Conservation (phyloP, 2,797 vertebrate species). For the Protosalanx chinensis region DNA sequence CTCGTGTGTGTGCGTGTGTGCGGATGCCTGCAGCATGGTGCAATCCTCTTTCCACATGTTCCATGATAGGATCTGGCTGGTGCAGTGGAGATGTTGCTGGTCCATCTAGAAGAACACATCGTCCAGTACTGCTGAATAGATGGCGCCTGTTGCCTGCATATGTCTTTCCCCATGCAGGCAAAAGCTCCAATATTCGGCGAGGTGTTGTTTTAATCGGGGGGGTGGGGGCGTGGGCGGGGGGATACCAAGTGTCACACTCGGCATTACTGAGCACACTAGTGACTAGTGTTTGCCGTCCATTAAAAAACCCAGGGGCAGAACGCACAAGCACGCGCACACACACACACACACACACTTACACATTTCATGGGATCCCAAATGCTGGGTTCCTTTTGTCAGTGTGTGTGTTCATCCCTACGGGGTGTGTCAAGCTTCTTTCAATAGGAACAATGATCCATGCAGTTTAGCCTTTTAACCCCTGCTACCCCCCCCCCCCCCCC, state of each 20-base stretch:
- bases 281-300: background rate
- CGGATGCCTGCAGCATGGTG: background rate
- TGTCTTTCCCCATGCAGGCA: conserved; percentile 4
- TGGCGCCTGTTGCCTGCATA: conserved; percentile 12
- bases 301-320: background rate
- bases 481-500: conserved; percentile 36
- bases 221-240: background rate
- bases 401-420: conserved; percentile 60
- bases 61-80: conserved; percentile 45
- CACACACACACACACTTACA: background rate
- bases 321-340: background rate
- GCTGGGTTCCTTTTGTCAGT: conserved; percentile 59
- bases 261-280: conserved; percentile 10
- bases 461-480: conserved; percentile 78
- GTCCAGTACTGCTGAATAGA: background rate
- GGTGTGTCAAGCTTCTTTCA: conserved; percentile 66
- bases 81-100: conserved; percentile 69
- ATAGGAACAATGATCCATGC: conserved; percentile 68
- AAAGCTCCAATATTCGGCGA: background rate
- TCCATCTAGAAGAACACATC: conserved; percentile 21
- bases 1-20: conserved; percentile 1
- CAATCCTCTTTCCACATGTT: conserved; percentile 21
- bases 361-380: conserved; percentile 58
- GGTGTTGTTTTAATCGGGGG: background rate
- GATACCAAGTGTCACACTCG: background rate